Evolutionary conservation across 2,797 vertebrate species (phyloP), one percentile per base, ranked within the genome.

Genomic region (Thripadectes ignobilis): DNA sequence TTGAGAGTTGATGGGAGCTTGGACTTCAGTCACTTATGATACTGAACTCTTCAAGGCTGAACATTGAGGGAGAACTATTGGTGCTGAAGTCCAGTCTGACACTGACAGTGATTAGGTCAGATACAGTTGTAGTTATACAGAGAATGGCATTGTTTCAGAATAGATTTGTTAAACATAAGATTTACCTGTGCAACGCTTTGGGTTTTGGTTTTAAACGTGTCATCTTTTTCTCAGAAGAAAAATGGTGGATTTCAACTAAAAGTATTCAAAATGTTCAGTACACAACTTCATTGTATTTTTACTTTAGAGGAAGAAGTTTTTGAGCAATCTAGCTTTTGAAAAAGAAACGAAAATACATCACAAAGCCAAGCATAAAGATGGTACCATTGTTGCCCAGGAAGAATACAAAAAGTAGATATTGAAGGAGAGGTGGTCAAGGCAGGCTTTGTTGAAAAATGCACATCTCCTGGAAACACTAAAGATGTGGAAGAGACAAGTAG

Each of bases 381-480:
- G 98, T 59, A 98, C 98, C 23, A 61, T 98, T 89, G 82, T 98
- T 92, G 98, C 97, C 58, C 97, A 98, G 63, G 98, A 97, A 21
- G 97, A 98, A 55, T 97, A 97, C 90, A 97, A 97, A 69, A 89
- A 63, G 88, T 97, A 74, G 97, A 98, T 93, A 97, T 98, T 89
- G 98, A 98, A 39, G 98, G 98, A 95, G 98, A 98, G 81, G 95
- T 98, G 51, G 93, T 93, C 77, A 98, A 98, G 74, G 98, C 98
- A 82, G 98, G 98, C 75, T 98, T 98, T 96, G 98, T 98, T 84
- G 97, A 97, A 95, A 96, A 96, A 82, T 96, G 58, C 68, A 78
- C 54, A 24, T 88, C 85, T 41, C 21, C 73, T 51, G 69, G 81
- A 59, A 97, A 78, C 38, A 12, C 39, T 82, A 86, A 87, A 23